phyloP scores from a whole-genome alignment of 2,113 vertebrate genomes.

The Rhabdomys dilectus region DNA sequence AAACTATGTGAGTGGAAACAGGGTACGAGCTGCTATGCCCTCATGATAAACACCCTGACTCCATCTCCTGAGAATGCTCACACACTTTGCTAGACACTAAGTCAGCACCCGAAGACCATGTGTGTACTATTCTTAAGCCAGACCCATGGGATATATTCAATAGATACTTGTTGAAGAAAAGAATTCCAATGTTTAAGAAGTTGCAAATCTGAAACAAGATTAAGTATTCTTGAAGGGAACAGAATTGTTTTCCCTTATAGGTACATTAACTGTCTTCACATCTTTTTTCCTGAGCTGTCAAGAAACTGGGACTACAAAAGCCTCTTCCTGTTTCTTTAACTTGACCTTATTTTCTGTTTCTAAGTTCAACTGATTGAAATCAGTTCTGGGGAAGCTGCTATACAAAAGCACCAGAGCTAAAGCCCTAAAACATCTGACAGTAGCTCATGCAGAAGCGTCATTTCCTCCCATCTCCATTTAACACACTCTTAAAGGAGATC shows the following conservation, averaged over 20 bases:
- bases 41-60: background rate
- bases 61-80: constrained; percentile 4
- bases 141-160: background rate
- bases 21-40: background rate
- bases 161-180: background rate
- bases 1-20: background rate
- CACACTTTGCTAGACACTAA: constrained; percentile 29
- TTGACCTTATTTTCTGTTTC: constrained; percentile 49
- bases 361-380: constrained; percentile 45
- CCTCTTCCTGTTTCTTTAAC: background rate
- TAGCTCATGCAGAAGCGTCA: background rate
- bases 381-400: constrained; percentile 49
- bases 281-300: background rate
- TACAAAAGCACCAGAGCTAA: constrained; percentile 29
- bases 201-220: background rate
- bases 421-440: background rate
- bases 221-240: background rate
- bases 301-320: background rate
- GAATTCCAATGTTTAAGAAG: background rate
- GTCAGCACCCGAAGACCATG: background rate
- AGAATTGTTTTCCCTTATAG: background rate
- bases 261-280: background rate
- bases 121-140: background rate
- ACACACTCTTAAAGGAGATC: background rate
- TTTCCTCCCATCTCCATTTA: constrained; percentile 26